phyloP scores from a whole-genome alignment of 2,888 invertebrate genomes.

The Ectemnius lituratus region DNA sequence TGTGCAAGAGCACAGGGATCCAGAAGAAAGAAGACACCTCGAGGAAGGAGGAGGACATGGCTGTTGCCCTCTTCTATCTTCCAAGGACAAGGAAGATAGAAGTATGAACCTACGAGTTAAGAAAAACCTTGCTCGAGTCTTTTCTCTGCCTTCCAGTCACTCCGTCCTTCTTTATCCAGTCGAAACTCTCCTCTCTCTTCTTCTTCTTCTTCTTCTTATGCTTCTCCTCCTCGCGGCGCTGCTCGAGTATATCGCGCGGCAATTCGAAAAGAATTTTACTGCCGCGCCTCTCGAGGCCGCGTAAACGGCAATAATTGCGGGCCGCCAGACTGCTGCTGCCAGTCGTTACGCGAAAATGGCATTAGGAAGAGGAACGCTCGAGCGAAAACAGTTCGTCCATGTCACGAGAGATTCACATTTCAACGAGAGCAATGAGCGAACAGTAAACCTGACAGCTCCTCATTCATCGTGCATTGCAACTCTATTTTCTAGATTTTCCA shows the following conservation, averaged over 20 bases:
- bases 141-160: slow-evolving; percentile 32
- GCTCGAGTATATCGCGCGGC: slow-evolving; percentile 12
- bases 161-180: slow-evolving; percentile 12
- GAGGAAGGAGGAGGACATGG: background rate
- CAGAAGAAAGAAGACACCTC: slow-evolving; percentile 28
- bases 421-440: too few species aligned
- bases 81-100: too few species aligned
- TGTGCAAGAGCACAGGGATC: background rate
- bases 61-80: too few species aligned
- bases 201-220: slow-evolving; percentile 17
- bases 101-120: slow-evolving; percentile 23
- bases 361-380: slow-evolving; percentile 49
- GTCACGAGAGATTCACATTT: too few species aligned
- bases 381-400: too few species aligned
- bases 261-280: slow-evolving; percentile 66
- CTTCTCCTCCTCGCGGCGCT: slow-evolving; percentile 27
- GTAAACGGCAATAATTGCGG: slow-evolving; percentile 72
- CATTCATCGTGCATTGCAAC: too few species aligned
- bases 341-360: slow-evolving; percentile 61
- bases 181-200: slow-evolving; percentile 4
- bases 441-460: too few species aligned
- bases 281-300: slow-evolving; percentile 56
- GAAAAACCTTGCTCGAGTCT: slow-evolving; percentile 38
- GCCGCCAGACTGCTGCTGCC: slow-evolving; percentile 43
- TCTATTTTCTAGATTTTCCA: too few species aligned